Conservation (phyloP, 2,888 invertebrate species). For the Epicampocera succincta region DNA sequence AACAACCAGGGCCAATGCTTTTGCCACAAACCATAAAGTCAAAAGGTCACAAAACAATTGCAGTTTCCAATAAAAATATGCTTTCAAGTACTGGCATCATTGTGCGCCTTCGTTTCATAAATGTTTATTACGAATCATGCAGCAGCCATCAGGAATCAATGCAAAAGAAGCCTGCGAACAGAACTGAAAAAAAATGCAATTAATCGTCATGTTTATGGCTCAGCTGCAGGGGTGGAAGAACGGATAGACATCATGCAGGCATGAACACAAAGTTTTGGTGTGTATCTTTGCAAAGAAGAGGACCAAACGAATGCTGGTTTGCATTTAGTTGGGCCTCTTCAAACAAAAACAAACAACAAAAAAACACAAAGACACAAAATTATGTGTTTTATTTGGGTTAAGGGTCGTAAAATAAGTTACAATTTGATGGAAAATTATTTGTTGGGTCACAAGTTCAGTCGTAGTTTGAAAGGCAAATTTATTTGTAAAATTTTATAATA, state of each 20-base stretch:
- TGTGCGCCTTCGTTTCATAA: not conserved
- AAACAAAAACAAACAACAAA: too few species aligned
- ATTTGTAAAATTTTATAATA: too few species aligned
- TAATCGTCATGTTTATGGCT: slow-evolving; percentile 30
- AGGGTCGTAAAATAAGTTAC: too few species aligned
- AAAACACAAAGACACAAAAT: too few species aligned
- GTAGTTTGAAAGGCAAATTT: too few species aligned
- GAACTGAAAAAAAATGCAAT: slow-evolving; percentile 32
- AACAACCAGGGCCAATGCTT: not conserved
- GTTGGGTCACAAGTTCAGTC: too few species aligned
- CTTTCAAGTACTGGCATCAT: too few species aligned
- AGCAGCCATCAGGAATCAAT: slow-evolving; percentile 25
- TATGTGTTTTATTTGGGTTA: too few species aligned
- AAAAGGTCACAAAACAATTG: slow-evolving; percentile 51
- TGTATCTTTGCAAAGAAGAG: not conserved
- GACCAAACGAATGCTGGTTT: too few species aligned
- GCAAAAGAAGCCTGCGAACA: slow-evolving; percentile 12
- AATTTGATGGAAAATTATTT: not conserved
- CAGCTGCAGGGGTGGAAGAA: slow-evolving; percentile 16
- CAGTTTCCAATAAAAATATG: not conserved
- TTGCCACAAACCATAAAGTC: slow-evolving; percentile 49
- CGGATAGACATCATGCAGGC: not conserved
- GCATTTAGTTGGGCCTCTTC: too few species aligned
- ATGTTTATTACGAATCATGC: slow-evolving; percentile 46
- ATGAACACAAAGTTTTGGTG: not conserved